A percentile compares a stretch with the other conserved stretches of the same genome.
Conservation (phyloP, 2,113 vertebrate genomes). For the Progne subis region DNA sequence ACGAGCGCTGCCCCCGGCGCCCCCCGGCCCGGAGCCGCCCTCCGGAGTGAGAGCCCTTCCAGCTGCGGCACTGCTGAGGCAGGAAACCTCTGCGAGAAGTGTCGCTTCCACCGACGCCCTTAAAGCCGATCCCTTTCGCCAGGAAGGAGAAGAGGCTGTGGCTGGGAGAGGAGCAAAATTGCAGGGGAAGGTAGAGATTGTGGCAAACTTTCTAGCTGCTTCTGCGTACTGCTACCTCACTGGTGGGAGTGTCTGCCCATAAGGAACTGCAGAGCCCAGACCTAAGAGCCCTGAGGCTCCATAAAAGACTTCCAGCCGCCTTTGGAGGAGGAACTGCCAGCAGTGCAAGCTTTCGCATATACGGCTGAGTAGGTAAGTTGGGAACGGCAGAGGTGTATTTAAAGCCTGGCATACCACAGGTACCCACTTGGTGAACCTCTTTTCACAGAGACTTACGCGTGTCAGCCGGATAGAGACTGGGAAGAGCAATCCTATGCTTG, state of each 20-base stretch:
- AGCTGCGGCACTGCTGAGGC: constrained; percentile 26
- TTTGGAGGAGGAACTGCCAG: background rate
- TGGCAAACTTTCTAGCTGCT: constrained; percentile 68
- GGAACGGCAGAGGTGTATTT: background rate
- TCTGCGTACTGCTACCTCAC: background rate
- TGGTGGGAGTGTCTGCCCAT: constrained; percentile 15
- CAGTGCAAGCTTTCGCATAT: background rate
- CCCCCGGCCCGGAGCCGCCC: constrained; percentile 2
- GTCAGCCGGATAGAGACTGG: background rate
- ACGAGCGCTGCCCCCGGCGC: background rate
- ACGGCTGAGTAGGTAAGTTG: constrained; percentile 15
- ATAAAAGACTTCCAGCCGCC: background rate
- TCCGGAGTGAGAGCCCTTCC: background rate
- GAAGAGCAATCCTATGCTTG: rapidly evolving
- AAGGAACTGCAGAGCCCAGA: background rate
- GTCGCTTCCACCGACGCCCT: background rate
- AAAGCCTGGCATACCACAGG: background rate
- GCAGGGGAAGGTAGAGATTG: constrained; percentile 7
- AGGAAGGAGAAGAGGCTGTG: background rate
- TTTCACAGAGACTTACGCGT: rapidly evolving
- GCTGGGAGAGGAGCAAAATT: background rate
- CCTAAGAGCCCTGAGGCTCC: background rate
- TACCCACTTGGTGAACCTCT: background rate
- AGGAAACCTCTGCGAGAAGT: background rate
- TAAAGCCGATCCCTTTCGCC: background rate